These are phyloP conservation scores for Heterocephalus glaber DNA, from an alignment of 2,113 vertebrate species.

Conservation along the genomic window DNA sequence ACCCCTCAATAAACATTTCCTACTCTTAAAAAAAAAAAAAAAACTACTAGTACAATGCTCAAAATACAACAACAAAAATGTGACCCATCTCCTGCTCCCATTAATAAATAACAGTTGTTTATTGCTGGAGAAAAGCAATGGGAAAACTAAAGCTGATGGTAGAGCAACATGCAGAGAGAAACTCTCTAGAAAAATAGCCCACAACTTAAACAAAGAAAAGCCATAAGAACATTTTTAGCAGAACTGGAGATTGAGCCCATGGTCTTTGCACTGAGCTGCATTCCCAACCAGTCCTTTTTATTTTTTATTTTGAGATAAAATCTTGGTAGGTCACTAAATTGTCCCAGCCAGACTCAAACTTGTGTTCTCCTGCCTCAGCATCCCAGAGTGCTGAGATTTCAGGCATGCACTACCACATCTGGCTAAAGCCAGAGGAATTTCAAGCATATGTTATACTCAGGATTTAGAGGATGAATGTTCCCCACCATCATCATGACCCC, in stretches of 20 bases:
- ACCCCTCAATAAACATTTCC: too few species aligned
- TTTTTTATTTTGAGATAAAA: too few species aligned
- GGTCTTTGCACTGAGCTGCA: neutral
- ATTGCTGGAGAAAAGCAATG: neutral
- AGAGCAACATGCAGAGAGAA: neutral
- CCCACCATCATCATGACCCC: neutral
- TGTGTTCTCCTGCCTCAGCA: too few species aligned
- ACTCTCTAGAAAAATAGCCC: neutral
- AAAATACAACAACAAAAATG: neutral
- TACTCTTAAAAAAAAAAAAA: too few species aligned
- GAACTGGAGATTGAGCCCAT: neutral
- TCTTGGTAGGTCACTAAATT: too few species aligned
- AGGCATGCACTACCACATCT: neutral
- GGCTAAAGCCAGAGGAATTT: neutral
- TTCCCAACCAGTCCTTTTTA: neutral
- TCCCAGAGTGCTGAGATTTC: too few species aligned
- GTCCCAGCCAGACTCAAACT: too few species aligned
- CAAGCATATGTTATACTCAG: neutral
- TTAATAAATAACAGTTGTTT: neutral
- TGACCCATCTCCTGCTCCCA: neutral
- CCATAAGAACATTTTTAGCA: neutral
- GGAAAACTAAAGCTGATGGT: neutral
- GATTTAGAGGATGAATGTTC: neutral
- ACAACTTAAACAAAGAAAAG: neutral
- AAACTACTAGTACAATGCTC: neutral